Evolutionary conservation across 1,140 invertebrate genomes (phyloP).

Genomic region (Neodiprion fabricii): DNA sequence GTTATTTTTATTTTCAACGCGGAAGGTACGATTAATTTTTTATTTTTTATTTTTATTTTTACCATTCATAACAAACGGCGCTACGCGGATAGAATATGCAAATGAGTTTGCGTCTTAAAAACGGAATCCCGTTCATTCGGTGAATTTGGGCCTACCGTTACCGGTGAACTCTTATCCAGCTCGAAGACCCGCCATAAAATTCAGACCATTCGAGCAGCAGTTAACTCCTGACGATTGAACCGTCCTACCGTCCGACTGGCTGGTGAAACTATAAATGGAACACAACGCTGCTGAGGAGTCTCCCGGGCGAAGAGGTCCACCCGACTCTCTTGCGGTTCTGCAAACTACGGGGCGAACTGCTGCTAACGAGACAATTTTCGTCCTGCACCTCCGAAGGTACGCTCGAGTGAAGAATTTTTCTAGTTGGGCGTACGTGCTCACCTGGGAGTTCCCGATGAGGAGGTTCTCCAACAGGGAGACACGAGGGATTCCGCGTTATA

Average conservation of each 20-base stretch:
- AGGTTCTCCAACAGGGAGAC: constrained; percentile 21
- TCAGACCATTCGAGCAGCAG: not conserved
- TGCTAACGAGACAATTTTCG: constrained; percentile 43
- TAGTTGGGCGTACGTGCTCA: constrained; percentile 41
- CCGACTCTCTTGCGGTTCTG: not conserved
- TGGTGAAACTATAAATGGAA: constrained; percentile 5
- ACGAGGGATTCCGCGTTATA: constrained; percentile 24
- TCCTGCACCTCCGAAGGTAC: constrained; percentile 30
- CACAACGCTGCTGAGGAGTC: not conserved
- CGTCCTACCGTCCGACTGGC: not conserved
- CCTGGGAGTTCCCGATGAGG: constrained; percentile 29
- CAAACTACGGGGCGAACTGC: constrained; percentile 13
- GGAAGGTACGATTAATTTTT: too few species aligned
- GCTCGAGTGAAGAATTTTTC: constrained; percentile 38
- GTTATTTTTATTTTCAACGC: too few species aligned
- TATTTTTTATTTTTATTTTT: too few species aligned
- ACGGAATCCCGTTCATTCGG: too few species aligned
- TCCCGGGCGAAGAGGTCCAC: not conserved
- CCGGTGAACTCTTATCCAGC: too few species aligned
- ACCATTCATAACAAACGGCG: too few species aligned
- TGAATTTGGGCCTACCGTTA: too few species aligned
- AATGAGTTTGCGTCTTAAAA: too few species aligned
- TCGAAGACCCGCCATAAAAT: too few species aligned
- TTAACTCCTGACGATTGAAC: not conserved
- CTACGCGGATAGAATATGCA: too few species aligned